phyloP scores from a whole-genome alignment of 2,113 vertebrate species.

The Sylvilagus bachmani region DNA sequence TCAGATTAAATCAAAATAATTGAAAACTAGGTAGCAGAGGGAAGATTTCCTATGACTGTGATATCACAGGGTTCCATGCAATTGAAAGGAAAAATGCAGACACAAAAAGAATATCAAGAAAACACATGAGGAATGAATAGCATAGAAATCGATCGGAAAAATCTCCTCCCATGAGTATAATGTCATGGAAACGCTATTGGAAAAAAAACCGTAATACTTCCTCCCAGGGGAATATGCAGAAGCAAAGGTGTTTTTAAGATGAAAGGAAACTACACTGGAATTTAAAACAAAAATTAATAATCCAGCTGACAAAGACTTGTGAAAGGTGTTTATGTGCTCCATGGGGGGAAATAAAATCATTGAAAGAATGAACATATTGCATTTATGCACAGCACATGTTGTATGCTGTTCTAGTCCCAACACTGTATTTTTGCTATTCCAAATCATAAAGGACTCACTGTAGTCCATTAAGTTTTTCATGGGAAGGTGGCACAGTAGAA shows the following conservation, averaged over 20 bases:
- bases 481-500: neutral
- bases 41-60: conserved; percentile 16
- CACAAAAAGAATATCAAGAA: neutral
- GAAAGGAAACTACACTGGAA: conserved; percentile 29
- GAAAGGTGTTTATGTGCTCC: conserved; percentile 57
- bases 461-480: neutral
- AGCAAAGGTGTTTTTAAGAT: conserved; percentile 66
- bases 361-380: conserved; percentile 30
- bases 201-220: conserved; percentile 14
- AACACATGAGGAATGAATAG: conserved; percentile 21
- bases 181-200: conserved; percentile 31
- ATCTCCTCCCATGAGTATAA: neutral
- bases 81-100: conserved; percentile 49
- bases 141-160: conserved; percentile 58
- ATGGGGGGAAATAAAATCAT: conserved; percentile 56
- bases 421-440: conserved; percentile 45
- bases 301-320: conserved; percentile 54
- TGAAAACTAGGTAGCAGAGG: conserved; percentile 50
- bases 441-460: conserved; percentile 23
- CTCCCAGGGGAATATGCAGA: conserved; percentile 19
- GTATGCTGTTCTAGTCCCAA: neutral
- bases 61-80: neutral
- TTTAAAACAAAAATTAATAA: conserved; percentile 77
- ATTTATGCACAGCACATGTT: conserved; percentile 49
- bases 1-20: conserved; percentile 69